These are phyloP conservation scores for Orthosia gothica DNA, from an alignment of 2,888 invertebrate genomes.

Conservation along the genomic window DNA sequence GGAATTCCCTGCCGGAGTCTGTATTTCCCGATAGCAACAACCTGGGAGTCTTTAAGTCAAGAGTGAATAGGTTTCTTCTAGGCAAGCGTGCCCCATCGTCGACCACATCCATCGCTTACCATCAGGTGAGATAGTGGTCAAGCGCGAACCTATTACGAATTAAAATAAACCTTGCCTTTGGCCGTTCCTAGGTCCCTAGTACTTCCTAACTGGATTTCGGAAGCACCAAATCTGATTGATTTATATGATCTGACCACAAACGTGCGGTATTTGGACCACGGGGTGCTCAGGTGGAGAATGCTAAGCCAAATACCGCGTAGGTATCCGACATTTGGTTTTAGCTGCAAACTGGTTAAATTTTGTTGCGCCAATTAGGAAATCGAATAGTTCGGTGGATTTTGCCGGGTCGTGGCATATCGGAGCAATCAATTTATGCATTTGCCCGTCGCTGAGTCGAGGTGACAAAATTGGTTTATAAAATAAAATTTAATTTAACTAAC, in stretches of 20 bases:
- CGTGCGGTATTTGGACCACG: not conserved
- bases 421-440: constrained; percentile 2
- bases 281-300: constrained; percentile 17
- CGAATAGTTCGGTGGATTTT: not conserved
- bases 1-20: no score
- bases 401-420: not conserved
- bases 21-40: no score
- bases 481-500: not conserved
- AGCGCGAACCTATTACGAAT: no score
- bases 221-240: constrained; percentile 44
- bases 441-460: not conserved
- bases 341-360: not conserved
- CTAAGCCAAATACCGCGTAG: not conserved
- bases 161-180: not conserved
- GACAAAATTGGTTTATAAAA: not conserved
- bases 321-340: not conserved
- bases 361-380: constrained; percentile 1
- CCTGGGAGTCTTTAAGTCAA: no score
- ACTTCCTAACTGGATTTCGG: constrained; percentile 15
- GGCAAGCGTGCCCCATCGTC: no score
- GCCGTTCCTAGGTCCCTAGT: constrained; percentile 5
- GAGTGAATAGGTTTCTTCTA: no score
- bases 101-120: no score
- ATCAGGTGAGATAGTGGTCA: no score
- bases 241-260: constrained; percentile 25